A percentile compares a stretch with the other conserved stretches of the same genome.
Evolutionary conservation across 2,797 vertebrate genomes (phyloP).

Genomic region (Melanitta fusca): DNA sequence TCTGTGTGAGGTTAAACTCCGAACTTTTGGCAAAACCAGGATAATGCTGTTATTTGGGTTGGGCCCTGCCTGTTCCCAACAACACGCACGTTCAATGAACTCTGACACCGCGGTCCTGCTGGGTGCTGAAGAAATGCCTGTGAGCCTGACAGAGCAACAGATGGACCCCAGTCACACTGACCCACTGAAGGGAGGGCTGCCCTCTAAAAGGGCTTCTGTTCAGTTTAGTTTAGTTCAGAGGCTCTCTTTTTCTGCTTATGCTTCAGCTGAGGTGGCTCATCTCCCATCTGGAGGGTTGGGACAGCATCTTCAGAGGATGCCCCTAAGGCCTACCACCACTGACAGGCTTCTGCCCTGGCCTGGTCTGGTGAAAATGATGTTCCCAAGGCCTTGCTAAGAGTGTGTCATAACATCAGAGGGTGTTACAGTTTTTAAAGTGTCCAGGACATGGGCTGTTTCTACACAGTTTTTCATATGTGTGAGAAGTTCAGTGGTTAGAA

Average conservation of each 20-base stretch:
- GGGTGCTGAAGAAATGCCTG: not conserved
- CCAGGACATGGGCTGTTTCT: not conserved
- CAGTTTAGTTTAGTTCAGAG: too few species aligned
- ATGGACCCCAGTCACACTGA: rapidly evolving
- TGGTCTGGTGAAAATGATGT: not conserved
- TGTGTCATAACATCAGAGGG: not conserved
- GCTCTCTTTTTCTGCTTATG: not conserved
- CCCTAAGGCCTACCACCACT: not conserved
- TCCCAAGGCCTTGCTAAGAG: not conserved
- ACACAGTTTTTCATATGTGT: not conserved
- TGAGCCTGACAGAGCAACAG: too few species aligned
- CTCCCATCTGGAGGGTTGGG: too few species aligned
- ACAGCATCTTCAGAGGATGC: too few species aligned
- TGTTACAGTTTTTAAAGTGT: too few species aligned
- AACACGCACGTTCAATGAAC: rapidly evolving
- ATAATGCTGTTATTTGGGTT: not conserved
- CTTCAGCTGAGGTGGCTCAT: not conserved
- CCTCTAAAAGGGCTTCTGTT: not conserved
- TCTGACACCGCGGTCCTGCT: rapidly evolving
- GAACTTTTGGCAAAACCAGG: not conserved
- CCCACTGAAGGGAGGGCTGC: not conserved
- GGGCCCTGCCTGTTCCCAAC: not conserved
- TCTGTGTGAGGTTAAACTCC: not conserved
- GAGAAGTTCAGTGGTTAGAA: not conserved
- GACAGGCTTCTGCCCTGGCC: not conserved